Evolutionary conservation across 2,888 invertebrate genomes (phyloP), one percentile per base, ranked within the genome.

Genomic region (Andrena fulva): DNA sequence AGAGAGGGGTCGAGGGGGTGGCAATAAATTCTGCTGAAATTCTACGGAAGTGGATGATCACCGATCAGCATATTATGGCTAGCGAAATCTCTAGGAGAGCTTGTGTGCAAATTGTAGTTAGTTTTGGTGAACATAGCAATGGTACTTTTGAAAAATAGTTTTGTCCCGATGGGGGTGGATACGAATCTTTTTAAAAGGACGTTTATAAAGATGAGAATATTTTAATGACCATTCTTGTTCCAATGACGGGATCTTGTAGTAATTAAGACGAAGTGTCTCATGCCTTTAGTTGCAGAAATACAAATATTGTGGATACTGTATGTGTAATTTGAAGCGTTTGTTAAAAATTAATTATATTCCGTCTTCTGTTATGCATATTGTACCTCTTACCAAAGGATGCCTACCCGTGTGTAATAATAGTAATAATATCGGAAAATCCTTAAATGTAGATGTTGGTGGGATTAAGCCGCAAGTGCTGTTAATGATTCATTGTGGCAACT

Each of bases 21-120:
- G 8, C 10, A 56, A 66, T 73, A 59, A 77, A 77, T 59, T 77
- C 20, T 20, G 6, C 24, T 3, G 52, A 42, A 42, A 52, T 60
- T 20, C 12, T 29, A 2, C 12, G 20, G 10, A 62, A 54, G 42
- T 54, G 62, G 24, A 76, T 12, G 50, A 27, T 20, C 35, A 33
- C 33, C 52, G 29, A 48, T 12, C 16, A 35, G 60, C 35, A 2
- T 35, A 24, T 42, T 42, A 42, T 35, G 35, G 35, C 2, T 27
- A 8, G 35, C 6, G 33, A 48, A 24, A 48, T 31, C 35, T 54
- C 27, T 35, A 33, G 4, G 2, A 2, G 1, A 60, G 16, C 24
- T 50, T 73, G 4, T 52, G 2, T 12, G 20, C 0, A 20, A 42
- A 56, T 66, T 66, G 24, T 24, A 27, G 10, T 10, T 1, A 24